phyloP scores from a whole-genome alignment of 2,888 invertebrate genomes.

The Dorcus hopei region DNA sequence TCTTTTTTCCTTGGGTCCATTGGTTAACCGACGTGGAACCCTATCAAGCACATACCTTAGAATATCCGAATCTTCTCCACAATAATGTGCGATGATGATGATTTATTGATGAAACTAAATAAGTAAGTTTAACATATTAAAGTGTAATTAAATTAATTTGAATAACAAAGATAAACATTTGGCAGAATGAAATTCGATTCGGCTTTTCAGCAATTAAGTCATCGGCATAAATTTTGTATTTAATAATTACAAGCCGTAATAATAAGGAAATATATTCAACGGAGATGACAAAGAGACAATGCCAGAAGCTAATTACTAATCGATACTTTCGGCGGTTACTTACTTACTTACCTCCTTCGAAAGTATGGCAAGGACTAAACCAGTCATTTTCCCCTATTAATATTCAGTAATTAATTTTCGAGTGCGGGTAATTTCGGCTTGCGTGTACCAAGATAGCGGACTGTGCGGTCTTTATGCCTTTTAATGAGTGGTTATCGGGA shows the following conservation, averaged over 20 bases:
- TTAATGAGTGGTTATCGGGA: constrained; percentile 46
- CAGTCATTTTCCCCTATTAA: constrained; percentile 49
- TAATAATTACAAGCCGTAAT: constrained; percentile 1
- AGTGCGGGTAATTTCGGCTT: constrained; percentile 44
- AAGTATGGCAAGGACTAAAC: constrained; percentile 39
- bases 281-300: constrained; percentile 26
- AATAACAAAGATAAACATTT: no score
- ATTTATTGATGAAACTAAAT: no score
- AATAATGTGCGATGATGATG: no score
- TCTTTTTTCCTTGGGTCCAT: no score
- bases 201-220: not conserved
- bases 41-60: no score
- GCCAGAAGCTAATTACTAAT: constrained; percentile 43
- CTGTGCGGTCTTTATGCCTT: constrained; percentile 44
- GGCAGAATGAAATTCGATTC: no score
- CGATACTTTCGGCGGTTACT: constrained; percentile 48
- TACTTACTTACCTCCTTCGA: constrained; percentile 46
- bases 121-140: no score
- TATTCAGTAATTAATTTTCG: constrained; percentile 50
- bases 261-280: constrained; percentile 7
- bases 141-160: no score
- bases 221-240: not conserved
- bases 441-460: constrained; percentile 42
- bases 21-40: no score
- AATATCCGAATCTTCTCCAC: no score